A percentile compares a stretch with the other conserved stretches of the same genome.
These are phyloP conservation scores for Epistrophe grossulariae DNA, from an alignment of 2,888 invertebrate genomes.

Conservation along the genomic window DNA sequence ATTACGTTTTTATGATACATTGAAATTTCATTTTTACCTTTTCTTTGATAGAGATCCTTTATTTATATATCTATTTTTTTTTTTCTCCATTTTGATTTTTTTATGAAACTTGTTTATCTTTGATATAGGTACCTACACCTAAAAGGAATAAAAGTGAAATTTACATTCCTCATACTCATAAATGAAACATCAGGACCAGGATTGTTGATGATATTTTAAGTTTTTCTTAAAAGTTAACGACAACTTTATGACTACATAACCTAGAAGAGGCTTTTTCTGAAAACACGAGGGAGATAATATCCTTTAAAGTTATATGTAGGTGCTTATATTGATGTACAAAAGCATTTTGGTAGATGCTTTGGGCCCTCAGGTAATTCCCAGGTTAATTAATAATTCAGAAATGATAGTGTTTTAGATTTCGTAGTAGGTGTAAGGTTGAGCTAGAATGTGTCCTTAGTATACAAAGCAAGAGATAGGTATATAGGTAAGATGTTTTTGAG, in stretches of 20 bases:
- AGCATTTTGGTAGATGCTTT: constrained; percentile 1
- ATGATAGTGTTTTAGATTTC: constrained; percentile 1
- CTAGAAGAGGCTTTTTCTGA: neutral
- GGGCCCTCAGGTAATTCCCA: neutral
- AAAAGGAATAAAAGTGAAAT: constrained; percentile 29
- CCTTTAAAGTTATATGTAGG: constrained; percentile 20
- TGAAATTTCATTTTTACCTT: constrained; percentile 22
- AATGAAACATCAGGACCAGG: neutral
- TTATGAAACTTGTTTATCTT: constrained; percentile 19
- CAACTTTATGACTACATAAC: constrained; percentile 12
- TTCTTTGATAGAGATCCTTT: constrained; percentile 30
- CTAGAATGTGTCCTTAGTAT: neutral
- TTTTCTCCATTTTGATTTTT: neutral
- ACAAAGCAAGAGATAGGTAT: neutral
- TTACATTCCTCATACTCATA: neutral
- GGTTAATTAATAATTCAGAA: constrained; percentile 7
- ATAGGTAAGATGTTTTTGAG: neutral
- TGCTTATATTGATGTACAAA: neutral
- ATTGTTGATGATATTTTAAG: constrained; percentile 13
- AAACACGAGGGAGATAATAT: neutral
- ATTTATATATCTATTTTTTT: constrained; percentile 5
- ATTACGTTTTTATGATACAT: constrained; percentile 43
- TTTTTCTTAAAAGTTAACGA: constrained; percentile 26
- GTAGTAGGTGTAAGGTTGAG: too few relatives aligned
- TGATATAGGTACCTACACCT: constrained; percentile 4